A percentile compares a stretch with the other conserved stretches of the same genome.
Conservation (phyloP, 2,113 vertebrate genomes). For the Bambusicola thoracicus region DNA sequence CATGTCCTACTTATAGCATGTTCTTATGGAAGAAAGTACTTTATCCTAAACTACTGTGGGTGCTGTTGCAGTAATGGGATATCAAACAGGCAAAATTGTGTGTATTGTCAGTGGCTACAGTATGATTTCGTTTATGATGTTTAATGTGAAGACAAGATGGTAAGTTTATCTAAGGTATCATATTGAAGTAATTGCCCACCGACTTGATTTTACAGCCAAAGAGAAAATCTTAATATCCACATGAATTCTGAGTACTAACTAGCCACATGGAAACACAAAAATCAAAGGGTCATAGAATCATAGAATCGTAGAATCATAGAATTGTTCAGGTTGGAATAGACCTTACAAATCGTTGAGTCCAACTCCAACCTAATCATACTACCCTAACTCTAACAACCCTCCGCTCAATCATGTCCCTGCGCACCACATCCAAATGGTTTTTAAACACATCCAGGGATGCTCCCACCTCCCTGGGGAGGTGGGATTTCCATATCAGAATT, state of each 20-base stretch:
- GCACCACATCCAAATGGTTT: no score
- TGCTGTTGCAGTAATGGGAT: slow-evolving; percentile 66
- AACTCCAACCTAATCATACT: no score
- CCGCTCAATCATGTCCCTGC: no score
- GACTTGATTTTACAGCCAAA: slow-evolving; percentile 62
- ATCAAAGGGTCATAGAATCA: no score
- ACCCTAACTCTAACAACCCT: no score
- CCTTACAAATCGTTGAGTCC: no score
- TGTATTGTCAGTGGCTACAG: slow-evolving; percentile 72
- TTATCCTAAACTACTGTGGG: slow-evolving; percentile 36
- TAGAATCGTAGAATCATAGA: no score
- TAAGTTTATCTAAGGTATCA: slow-evolving; percentile 69
- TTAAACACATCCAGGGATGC: no score
- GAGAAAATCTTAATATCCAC: slow-evolving; percentile 43
- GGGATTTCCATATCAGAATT: no score
- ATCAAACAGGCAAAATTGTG: slow-evolving; percentile 77
- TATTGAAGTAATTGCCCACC: slow-evolving; percentile 65
- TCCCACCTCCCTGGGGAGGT: no score
- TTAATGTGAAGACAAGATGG: slow-evolving; percentile 73
- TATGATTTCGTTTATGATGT: slow-evolving; percentile 75
- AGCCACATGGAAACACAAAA: background rate
- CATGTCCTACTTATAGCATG: slow-evolving; percentile 11
- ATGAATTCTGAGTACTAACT: background rate
- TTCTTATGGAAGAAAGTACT: slow-evolving; percentile 18
- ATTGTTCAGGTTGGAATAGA: no score